Evolutionary conservation across 2,888 invertebrate genomes (phyloP).

Genomic region (Sphecodes monilicornis): DNA sequence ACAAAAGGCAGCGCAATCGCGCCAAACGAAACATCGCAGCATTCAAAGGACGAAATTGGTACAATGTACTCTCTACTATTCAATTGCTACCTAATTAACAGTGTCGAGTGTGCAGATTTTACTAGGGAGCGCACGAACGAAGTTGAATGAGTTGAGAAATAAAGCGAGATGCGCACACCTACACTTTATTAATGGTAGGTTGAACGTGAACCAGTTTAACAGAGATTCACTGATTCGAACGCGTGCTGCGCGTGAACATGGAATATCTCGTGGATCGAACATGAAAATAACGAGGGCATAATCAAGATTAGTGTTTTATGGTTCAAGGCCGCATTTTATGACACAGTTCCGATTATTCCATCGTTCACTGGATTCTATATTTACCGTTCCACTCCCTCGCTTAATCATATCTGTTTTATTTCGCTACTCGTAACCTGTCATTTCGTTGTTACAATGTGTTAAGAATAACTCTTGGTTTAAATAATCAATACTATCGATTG

Average conservation of each 20-base stretch:
- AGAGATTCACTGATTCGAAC: neutral
- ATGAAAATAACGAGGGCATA: constrained; percentile 11
- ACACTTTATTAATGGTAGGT: neutral
- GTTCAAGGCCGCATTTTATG: neutral
- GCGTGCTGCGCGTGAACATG: neutral
- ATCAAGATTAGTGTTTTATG: neutral
- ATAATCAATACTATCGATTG: neutral
- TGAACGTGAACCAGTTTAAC: neutral
- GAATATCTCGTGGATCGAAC: neutral
- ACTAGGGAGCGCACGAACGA: neutral
- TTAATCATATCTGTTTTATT: neutral
- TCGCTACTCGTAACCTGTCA: no score
- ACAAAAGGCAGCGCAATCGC: no score
- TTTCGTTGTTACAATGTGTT: constrained; percentile 2
- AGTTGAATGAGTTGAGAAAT: neutral
- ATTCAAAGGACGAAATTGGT: no score
- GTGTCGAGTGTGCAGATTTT: neutral
- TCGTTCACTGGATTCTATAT: neutral
- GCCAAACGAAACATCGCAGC: no score
- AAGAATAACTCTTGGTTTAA: neutral
- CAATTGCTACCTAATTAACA: neutral
- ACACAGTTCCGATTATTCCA: constrained; percentile 8
- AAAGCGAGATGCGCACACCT: neutral
- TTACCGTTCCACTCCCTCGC: neutral
- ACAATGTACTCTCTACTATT: no score